Base-by-base conservation (phyloP, 2,797 vertebrate species). In the Erpetoichthys calabaricus region DNA sequence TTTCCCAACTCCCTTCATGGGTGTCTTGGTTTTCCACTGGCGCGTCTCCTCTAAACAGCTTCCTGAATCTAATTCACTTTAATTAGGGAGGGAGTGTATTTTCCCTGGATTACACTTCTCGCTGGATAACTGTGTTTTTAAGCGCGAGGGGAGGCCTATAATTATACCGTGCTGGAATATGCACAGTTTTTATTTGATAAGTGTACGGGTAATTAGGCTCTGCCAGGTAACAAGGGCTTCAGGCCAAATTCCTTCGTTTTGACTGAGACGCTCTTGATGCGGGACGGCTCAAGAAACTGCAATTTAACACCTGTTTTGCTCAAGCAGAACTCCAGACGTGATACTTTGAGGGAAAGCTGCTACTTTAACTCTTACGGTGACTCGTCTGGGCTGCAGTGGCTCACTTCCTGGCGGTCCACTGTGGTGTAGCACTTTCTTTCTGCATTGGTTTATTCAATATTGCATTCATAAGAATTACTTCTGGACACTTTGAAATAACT, bases 241-340 rank as follows among this genome's bases (percentile, higher is more conserved):
- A 54, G 53, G 53, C 53, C 44, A 41, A 54, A 54, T 54, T 6
- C 53, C 53, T 54, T 54, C 53, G 41, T 54, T 54, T 54, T 43
- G 53, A 54, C 53, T 42, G 41, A 54, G 53, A n/a, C 44, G 42
- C 44, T 54, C 42, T 54, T 54, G 42, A 42, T 54, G 53, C 41
- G 41, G 44, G n/a, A 7, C 41, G 41, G 42, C 6, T 54, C 41
- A 6, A 42, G 3, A 1, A 54, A 7, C 9, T 54, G 53, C 6
- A 54, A 42, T 54, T 54, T 42, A 54, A 54, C 53, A 54, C 53
- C 53, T 54, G 10, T 41, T 42, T 54, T 42, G 44, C 2, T 8
- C n/a, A n/a, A n/a, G n/a, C n/a, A n/a, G n/a, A n/a, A n/a, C n/a
- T n/a, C n/a, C n/a, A n/a, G n/a, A n/a, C n/a, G n/a, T n/a, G n/a